Evolutionary conservation across 2,797 vertebrate species (phyloP), one percentile per base, ranked within the genome.

Genomic region (Aselliscus stoliczkanus): DNA sequence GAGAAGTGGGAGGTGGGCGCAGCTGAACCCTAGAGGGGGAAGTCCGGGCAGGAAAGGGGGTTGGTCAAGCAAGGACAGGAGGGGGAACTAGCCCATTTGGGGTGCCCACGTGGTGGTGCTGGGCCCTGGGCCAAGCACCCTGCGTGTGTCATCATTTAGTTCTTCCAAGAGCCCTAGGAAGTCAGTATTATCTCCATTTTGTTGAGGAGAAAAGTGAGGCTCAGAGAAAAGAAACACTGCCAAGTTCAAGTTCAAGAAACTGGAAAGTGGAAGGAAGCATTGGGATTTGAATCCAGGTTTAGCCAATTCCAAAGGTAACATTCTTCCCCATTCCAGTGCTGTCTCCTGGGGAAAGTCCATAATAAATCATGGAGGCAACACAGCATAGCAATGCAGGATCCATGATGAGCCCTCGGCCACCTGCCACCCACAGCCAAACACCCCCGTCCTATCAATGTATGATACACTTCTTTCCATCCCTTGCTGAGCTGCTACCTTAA

Each of bases 391-490:
- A 17, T 2, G 25, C 23, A 21, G 7, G 31, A 4, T 20, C 13
- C 4, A 0, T 0, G 7, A 20, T 1, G 4, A 29, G 6, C 11
- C 47, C 21, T 21, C 47, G 20, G 34, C n/a, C 1, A 8, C 12
- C 90, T 11, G 9, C 44, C 67, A 21, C 25, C 50, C 72, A 20
- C 0, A 6, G 47, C 37, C 75, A 52, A 7, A 29, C 34, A 58
- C 6, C 17, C 34, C 62, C 54, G 47, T 39, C 56, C 73, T 11
- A 3, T 4, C 21, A 25, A 18, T 54, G 60, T 34, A 20, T 11
- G 47, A 54, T 37, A 52, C 7, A 3, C 31, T 29, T 83, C 65
- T 64, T 34, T 29, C 80, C 14, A 13, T 7, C 25, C 60, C 60
- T 76, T 1, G 1, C 42, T 69, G 4, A 20, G 50, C 25, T 44